phyloP scores from a whole-genome alignment of 2,888 invertebrate species.

The Drosophila incognita region DNA sequence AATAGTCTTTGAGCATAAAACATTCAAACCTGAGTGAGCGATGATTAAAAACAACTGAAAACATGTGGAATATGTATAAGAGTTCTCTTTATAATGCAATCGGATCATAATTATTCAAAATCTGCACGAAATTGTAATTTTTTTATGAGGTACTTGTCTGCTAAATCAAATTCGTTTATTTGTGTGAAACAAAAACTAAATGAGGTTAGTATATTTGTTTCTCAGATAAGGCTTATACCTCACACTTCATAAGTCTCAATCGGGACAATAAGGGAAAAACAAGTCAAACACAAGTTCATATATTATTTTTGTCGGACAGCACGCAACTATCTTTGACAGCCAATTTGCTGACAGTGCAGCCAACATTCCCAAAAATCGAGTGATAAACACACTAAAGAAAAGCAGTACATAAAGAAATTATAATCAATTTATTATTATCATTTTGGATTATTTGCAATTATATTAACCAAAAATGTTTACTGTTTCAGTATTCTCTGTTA shows the following conservation, averaged over 20 bases:
- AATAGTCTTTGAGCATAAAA: no score
- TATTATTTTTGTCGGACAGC: not conserved
- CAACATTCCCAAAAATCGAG: not conserved
- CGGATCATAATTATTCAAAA: not conserved
- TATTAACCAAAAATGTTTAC: not conserved
- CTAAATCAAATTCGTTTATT: not conserved
- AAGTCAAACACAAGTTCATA: not conserved
- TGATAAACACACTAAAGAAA: not conserved
- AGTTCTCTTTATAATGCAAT: not conserved
- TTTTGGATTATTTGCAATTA: not conserved
- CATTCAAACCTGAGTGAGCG: no score
- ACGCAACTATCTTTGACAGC: not conserved
- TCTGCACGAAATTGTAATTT: not conserved
- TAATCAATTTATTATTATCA: no score
- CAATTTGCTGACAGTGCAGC: not conserved
- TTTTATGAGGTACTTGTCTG: not conserved
- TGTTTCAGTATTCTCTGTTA: not conserved
- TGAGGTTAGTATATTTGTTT: not conserved
- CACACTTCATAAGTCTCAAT: not conserved
- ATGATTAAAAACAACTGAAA: no score
- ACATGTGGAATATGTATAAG: not conserved
- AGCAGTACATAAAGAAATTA: not conserved
- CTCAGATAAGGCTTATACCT: not conserved
- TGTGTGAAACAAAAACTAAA: not conserved
- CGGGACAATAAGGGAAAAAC: not conserved